Evolutionary conservation across 1,140 invertebrate species (phyloP), one percentile per base, ranked within the genome.

Genomic region (Harpegnathos saltator): DNA sequence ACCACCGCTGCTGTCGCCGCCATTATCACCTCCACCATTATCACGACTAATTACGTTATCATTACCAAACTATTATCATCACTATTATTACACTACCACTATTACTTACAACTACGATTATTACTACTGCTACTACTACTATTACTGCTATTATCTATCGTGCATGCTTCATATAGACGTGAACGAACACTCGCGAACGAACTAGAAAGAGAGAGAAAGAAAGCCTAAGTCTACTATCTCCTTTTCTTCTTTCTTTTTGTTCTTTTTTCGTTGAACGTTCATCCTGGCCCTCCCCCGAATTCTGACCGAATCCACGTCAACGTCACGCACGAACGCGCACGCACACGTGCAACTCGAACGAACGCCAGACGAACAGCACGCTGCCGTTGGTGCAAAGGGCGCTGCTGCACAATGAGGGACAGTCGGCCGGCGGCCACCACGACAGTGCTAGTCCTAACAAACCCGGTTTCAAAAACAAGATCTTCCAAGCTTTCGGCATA

Each of bases 391-490:
- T 93, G 85, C 94, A 94, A 88, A 91, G 90, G 90, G 90, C 92
- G 88, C 92, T 93, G 86, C 89, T 85, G 85, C 38, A 44, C 38
- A 44, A 92, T 82, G 92, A 93, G 86, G 92, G 93, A 94, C 91
- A 93, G 84, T 90, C 93, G 87, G 86, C 91, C 75, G 58, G 65
- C 66, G 54, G 75, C 52, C 75, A 80, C 52, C 75, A 80, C 33
- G 90, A 93, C 89, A 92, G 93, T 85, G 91, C 91, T 93, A 93
- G 92, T 91, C 90, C 93, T 91, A 94, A 94, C 90, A 94, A 93
- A 92, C 93, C 93, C 91, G 93, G 93, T 91, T 92, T 94, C 90
- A 94, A 93, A 92, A 94, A 92, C 91, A 94, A 94, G 90, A 91
- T 94, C 72, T 94, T 94, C 90, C 91, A 94, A 89, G 94, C 92